phyloP scores from a whole-genome alignment of 1,140 invertebrate genomes.

The Temnothorax nylanderi region DNA sequence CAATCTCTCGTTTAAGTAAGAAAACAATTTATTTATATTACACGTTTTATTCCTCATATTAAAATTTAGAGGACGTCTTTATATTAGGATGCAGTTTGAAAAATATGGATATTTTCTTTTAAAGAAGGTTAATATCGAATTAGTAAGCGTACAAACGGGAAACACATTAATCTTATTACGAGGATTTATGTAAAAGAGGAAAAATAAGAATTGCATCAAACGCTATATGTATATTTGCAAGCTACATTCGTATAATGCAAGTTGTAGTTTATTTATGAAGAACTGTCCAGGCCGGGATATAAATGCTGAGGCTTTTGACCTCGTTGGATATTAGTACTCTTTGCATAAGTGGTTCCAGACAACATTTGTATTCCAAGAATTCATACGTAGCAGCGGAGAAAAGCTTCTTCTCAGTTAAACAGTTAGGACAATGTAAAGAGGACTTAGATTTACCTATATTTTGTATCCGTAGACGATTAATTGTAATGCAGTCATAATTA shows the following conservation, averaged over 20 bases:
- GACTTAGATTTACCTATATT: neutral
- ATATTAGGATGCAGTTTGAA: neutral
- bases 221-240: slow-evolving; percentile 7
- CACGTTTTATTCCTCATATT: neutral
- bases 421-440: neutral
- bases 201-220: slow-evolving; percentile 43
- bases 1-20: neutral
- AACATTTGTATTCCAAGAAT: slow-evolving; percentile 27
- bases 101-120: neutral
- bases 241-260: slow-evolving; percentile 28
- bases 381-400: neutral
- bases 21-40: neutral
- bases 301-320: slow-evolving; percentile 36
- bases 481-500: neutral
- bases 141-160: neutral
- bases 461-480: neutral
- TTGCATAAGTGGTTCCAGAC: slow-evolving; percentile 43
- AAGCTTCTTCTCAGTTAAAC: slow-evolving; percentile 55
- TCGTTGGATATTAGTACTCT: slow-evolving; percentile 52
- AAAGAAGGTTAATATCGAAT: slow-evolving; percentile 21
- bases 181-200: slow-evolving; percentile 46
- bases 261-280: slow-evolving; percentile 51
- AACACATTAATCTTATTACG: neutral
- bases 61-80: neutral
- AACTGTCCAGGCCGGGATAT: neutral